Base-by-base conservation (phyloP, 2,797 vertebrate genomes). In the Artibeus lituratus region DNA sequence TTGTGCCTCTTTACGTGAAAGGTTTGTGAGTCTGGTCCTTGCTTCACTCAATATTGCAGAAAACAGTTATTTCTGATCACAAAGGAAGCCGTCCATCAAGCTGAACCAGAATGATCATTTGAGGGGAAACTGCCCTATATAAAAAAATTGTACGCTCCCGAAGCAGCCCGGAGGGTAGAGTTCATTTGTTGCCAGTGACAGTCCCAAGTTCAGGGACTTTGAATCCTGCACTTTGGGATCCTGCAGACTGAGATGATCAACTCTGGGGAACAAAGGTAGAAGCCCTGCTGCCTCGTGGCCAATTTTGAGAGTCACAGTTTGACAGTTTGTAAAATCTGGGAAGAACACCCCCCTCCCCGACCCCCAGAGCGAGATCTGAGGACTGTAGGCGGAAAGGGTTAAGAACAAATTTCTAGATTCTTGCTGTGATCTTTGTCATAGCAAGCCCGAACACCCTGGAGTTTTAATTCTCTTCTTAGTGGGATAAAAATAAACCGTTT, bases 401-500 rank as follows among this genome's bases (percentile, higher is more conserved):
- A 96, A 95, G 57, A 70, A 57, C n/a, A 78, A 12, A 92, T 94
- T 90, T 94, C 70, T 81, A 44, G 62, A 70, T 73, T 57, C 96
- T 95, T 37, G 12, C 77, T 96, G 55, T 81, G 95, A 91, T 67
- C 51, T 95, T 96, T 82, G 85, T 94, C 95, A 91, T 49, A 62
- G 82, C 0, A 65, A 91, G 47, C 70, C n/a, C 4, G 55, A 77
- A 74, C 24, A 87, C 96, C 90, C 21, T 96, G 49, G 16, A 72
- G 74, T 51, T n/a, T 10, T 76, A 49, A 62, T 74, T 85, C 49
- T 55, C 32, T 92, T 70, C 21, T 76, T 70, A 15, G 5, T 49
- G 65, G 65, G 44, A 95, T 97, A 91, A 97, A 97, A 97, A 87
- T 87, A 96, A 93, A 42, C 5, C 37, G 24, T 85, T 97, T 97